Conservation (phyloP, 2,113 vertebrate species). For the Pseudonaja textilis region DNA sequence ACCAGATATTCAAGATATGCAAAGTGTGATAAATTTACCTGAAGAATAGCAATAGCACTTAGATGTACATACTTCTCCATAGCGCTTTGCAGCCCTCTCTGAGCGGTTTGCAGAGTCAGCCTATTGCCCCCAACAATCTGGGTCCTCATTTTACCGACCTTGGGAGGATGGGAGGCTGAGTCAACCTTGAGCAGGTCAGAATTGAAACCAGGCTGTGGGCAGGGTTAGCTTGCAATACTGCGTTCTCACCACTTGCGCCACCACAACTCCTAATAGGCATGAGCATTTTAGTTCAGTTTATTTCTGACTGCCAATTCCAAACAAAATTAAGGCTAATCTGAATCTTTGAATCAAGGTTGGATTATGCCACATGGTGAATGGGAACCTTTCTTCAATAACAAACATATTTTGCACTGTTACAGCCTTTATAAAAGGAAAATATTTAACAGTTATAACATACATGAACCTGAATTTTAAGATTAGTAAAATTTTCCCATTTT, state of each 20-base stretch:
- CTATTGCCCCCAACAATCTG: neutral
- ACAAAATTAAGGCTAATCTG: neutral
- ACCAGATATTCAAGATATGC: neutral
- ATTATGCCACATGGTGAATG: neutral
- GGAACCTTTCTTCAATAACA: neutral
- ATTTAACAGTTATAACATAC: neutral
- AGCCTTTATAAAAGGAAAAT: neutral
- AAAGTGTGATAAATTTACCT: neutral
- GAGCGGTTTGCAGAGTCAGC: neutral
- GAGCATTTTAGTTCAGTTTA: neutral
- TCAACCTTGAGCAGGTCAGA: neutral
- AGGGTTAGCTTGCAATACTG: neutral
- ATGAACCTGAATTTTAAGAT: neutral
- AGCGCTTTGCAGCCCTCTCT: neutral
- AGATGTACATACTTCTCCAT: neutral
- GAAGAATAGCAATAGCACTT: neutral
- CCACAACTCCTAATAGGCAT: neutral
- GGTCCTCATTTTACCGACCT: neutral
- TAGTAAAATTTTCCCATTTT: slow-evolving; percentile 24
- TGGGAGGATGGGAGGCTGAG: neutral
- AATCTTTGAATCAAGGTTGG: neutral
- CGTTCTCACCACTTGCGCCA: neutral
- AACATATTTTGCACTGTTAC: neutral
- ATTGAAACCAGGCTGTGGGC: neutral
- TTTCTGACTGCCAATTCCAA: neutral